Base-by-base conservation (phyloP, 2,113 vertebrate genomes). In the Protobothrops flavoviridis region DNA sequence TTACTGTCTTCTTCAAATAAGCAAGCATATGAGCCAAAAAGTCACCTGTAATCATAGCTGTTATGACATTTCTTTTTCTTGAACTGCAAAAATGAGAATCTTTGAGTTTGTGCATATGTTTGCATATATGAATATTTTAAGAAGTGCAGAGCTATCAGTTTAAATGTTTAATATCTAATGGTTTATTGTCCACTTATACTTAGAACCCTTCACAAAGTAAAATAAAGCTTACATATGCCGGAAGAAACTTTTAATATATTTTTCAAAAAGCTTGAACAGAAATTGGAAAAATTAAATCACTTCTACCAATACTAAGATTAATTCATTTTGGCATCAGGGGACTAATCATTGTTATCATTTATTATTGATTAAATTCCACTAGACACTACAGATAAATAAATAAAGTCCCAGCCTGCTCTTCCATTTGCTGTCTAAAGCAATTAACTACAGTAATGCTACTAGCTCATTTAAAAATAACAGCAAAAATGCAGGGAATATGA, bases 281-380 rank as follows among this genome's bases (percentile, higher is more conserved):
- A 94, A 93, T 88, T 29, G 2, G 43, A 64, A 6, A 33, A 56
- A 1, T n/a, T 92, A 5, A 3, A 90, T 94, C 87, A 91, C 52
- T 59, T 93, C 94, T 90, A 92, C 92, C 33, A 91, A 20, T 81
- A 92, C 52, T 15, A 24, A 86, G 94, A 95, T 88, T 81, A 91
- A 90, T 93, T 59, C 33, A n/a, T 93, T 92, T 55, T 1, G 24
- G 56, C 90, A 64, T 61, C 33, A 45, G 29, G 7, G 33, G 55
- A 69, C 12, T 92, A 26, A 69, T 87, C 48, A 33, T 87, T 45
- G 50, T 50, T 24, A 52, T 87, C 29, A 92, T 87, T 88, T 92
- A 64, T 48, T 59, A 61, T 33, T 92, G 43, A 61, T 88, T 91
- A 95, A 91, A 48, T 53, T 43, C 45, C 39, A 92, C 10, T 61